Evolutionary conservation across 1,140 invertebrate species (phyloP).

Genomic region (Pseudachorutes palmiensis): DNA sequence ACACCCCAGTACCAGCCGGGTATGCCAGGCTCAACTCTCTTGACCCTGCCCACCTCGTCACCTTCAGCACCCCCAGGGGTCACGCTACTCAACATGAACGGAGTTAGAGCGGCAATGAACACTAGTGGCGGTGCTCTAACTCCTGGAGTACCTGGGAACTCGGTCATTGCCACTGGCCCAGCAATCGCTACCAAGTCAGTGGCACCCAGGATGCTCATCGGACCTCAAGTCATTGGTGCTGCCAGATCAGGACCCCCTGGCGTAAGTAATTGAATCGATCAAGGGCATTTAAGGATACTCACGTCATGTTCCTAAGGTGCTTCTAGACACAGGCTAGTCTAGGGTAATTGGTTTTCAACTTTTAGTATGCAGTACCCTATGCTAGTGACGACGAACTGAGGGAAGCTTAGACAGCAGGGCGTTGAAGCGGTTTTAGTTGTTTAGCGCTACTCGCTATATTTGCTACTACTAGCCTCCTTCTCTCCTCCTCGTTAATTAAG

Average conservation of each 20-base stretch:
- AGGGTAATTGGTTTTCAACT: too few relatives aligned
- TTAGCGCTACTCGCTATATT: neutral
- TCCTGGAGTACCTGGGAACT: neutral
- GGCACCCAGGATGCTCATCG: constrained; percentile 63
- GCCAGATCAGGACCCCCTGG: constrained; percentile 67
- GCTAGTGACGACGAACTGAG: too few relatives aligned
- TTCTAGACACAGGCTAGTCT: neutral
- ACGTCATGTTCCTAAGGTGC: neutral
- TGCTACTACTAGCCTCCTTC: neutral
- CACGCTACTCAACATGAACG: constrained; percentile 47
- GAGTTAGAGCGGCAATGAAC: constrained; percentile 52
- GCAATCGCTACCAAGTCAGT: constrained; percentile 20
- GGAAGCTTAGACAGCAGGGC: too few relatives aligned
- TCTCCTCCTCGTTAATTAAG: neutral
- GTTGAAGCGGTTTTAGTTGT: neutral
- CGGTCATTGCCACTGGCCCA: constrained; percentile 24
- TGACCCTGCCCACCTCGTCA: constrained; percentile 11
- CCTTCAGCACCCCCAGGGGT: constrained; percentile 41
- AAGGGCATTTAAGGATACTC: neutral
- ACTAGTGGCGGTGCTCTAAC: neutral
- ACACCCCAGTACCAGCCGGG: constrained; percentile 14
- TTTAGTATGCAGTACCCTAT: too few relatives aligned
- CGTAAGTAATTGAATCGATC: constrained; percentile 50
- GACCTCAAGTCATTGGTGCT: constrained; percentile 65
- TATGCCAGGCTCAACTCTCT: constrained; percentile 14